These are phyloP conservation scores for Epinephelus moara DNA, from an alignment of 2,113 vertebrate genomes.

Conservation along the genomic window DNA sequence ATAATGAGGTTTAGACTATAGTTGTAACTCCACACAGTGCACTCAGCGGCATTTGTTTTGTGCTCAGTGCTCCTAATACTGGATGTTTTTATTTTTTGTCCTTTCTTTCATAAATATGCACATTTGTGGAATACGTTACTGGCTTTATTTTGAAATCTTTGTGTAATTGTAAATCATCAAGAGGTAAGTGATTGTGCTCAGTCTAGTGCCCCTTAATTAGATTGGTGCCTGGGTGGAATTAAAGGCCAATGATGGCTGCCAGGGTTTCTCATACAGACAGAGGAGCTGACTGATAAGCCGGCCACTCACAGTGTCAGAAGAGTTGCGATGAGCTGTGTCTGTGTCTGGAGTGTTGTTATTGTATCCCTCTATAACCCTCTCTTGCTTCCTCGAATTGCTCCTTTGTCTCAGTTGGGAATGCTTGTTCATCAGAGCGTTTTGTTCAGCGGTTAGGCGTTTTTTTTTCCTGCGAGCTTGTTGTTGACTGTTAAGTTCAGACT, in stretches of 20 bases:
- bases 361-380: slow-evolving; percentile 35
- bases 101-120: neutral
- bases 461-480: slow-evolving; percentile 28
- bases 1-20: neutral
- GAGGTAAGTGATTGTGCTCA: slow-evolving; percentile 66
- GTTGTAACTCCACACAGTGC: neutral
- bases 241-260: slow-evolving; percentile 67
- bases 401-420: slow-evolving; percentile 32
- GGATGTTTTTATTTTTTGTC: neutral
- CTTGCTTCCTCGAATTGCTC: slow-evolving; percentile 35
- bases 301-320: slow-evolving; percentile 50
- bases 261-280: slow-evolving; percentile 57
- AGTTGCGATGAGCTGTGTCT: slow-evolving; percentile 38
- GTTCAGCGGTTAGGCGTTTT: slow-evolving; percentile 5
- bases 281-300: slow-evolving; percentile 54
- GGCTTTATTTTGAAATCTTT: slow-evolving; percentile 66
- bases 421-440: slow-evolving; percentile 61
- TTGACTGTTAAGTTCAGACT: slow-evolving; percentile 43
- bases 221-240: slow-evolving; percentile 69
- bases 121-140: slow-evolving; percentile 17
- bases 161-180: slow-evolving; percentile 69
- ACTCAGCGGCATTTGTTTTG: neutral
- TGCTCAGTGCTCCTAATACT: neutral
- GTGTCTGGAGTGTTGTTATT: slow-evolving; percentile 55
- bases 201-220: slow-evolving; percentile 75